Evolutionary conservation across 2,113 vertebrate genomes (phyloP), one percentile per base, ranked within the genome.

Genomic region (Austrofundulus limnaeus): DNA sequence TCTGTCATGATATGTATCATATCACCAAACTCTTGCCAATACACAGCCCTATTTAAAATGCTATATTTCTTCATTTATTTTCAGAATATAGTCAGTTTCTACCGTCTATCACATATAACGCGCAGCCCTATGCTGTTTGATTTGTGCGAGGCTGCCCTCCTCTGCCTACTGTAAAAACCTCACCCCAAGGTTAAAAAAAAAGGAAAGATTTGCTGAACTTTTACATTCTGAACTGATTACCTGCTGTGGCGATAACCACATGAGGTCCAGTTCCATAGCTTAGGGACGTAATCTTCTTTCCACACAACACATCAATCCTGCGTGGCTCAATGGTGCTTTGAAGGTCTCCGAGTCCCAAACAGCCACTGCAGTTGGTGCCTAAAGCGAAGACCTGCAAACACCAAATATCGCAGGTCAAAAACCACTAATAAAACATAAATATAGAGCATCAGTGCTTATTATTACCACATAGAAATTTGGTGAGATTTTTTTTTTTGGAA

Each of bases 241-340:
- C 97, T 92, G 94, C 88, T 45, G 96, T 99, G 50, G 94, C 93
- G 59, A 98, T 90, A 78, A 96, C 94, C 67, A 99, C 83, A 52
- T 99, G 97, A 0, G 97, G 97, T n/a, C 97, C 97, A 19, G 94
- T 99, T 78, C 97, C 97, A 19, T 96, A 99, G 92, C 96, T 98
- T 75, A 99, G 85, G 70, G 95, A 95, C 60, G 94, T 90, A 70
- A 98, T 95, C 82, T 96, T 98, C 89, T 97, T 99, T 76, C 95
- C 96, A 78, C 93, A 96, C 1, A 99, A 82, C 15, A 90, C 75
- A 82, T 97, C 94, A 79, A 98, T 88, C 82, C 94, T 92, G 74
- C 94, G 93, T 10, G 97, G 95, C 71, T 98, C 95, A 57, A 99
- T 95, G 34, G 94, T 95, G 83, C 95, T 97, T 83, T 96, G 95